Conservation (phyloP, 2,113 vertebrate genomes). For the Rhea americana region DNA sequence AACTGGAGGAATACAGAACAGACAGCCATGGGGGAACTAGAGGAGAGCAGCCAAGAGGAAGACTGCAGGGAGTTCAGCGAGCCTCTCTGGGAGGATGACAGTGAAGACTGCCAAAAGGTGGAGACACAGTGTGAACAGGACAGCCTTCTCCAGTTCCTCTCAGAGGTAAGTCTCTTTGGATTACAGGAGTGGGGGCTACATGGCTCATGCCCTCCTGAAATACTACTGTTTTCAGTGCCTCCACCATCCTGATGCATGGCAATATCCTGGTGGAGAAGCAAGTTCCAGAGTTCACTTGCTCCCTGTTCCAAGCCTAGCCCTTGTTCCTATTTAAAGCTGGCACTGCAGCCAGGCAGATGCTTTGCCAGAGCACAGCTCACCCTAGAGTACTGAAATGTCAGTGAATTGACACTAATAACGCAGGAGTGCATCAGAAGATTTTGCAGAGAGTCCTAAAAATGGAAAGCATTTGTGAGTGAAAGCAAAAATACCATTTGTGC, state of each 20-base stretch:
- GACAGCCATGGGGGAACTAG: constrained; percentile 34
- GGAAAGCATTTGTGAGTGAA: background rate
- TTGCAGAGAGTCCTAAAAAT: constrained; percentile 54
- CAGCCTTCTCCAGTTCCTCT: constrained; percentile 57
- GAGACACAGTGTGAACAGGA: constrained; percentile 10
- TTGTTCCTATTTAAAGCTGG: constrained; percentile 8
- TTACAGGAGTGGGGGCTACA: background rate
- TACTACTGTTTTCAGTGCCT: background rate
- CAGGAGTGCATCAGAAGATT: constrained; percentile 18
- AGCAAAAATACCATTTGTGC: constrained; percentile 58
- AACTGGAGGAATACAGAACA: constrained; percentile 71
- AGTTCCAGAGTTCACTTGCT: background rate
- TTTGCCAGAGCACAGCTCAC: constrained; percentile 28
- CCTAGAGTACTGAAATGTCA: constrained; percentile 39
- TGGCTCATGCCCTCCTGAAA: background rate
- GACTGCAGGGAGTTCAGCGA: constrained; percentile 14
- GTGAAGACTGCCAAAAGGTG: constrained; percentile 50
- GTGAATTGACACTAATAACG: constrained; percentile 35
- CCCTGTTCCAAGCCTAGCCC: background rate
- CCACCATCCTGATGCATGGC: background rate
- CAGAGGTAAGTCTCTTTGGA: constrained; percentile 69
- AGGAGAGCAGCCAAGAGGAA: constrained; percentile 66
- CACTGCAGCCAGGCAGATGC: background rate
- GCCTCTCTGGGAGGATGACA: constrained; percentile 34
- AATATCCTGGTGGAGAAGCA: background rate